Base-by-base conservation (phyloP, 2,888 invertebrate genomes). In the Cataglyphis altisquamis region DNA sequence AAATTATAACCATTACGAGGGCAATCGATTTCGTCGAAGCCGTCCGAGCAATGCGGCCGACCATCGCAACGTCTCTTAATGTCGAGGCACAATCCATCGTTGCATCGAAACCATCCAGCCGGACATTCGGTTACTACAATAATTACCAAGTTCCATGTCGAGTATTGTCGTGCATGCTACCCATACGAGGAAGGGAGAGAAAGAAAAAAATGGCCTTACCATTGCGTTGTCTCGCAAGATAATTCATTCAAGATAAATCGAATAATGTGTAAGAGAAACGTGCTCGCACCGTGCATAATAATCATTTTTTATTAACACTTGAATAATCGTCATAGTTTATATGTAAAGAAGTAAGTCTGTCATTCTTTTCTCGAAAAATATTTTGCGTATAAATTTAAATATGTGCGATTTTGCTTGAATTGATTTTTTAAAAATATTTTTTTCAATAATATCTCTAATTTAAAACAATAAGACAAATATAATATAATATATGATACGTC, bases 1-100 rank as follows among this genome's bases (percentile, higher is more conserved):
- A 82, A 85, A 86, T 85, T 85, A 67, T 86, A 83, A 87, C 86
- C 91, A 89, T 94, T 80, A 80, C 60, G 68, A 96, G 96, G 94
- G 94, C 97, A 97, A 87, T 95, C 94, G 52, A 91, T 90, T 95
- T 97, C 97, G 91, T 97, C 97, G 89, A 96, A 96, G 66, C 95
- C 95, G 84, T 95, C 95, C 9, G 93, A 92, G 90, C 97, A 97
- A 90, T 97, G 96, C 36, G 91, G 88, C 21, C 95, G 94, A n/a
- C 95, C 95, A 94, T 97, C 95, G 93, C 97, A 97, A 77, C 95
- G 95, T 84, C 95, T 95, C 63, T 92, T 92, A 21, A 93, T 93
- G 87, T 95, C 95, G 90, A 97, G 96, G 91, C 96, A 96, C 87
- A 94, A 94, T 78, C 96, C 96, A 89, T 96, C 95, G 87, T 94